Evolutionary conservation across 1,140 invertebrate genomes (phyloP), one percentile per base, ranked within the genome.

Genomic region (Drosophila erecta): DNA sequence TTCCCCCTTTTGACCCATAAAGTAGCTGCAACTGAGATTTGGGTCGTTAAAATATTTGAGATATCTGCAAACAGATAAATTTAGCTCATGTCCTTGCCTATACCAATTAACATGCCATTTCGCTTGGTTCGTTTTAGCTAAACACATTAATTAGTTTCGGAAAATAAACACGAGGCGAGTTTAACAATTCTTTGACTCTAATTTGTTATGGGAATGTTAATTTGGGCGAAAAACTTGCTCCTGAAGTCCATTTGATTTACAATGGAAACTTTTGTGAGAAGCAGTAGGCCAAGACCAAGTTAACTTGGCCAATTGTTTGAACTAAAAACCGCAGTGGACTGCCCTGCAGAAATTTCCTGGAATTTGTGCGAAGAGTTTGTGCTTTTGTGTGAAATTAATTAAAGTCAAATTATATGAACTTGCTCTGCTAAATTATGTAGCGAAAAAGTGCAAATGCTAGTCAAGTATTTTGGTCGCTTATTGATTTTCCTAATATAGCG

Each of bases 201-300:
- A 74, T 80, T 81, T 53, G 59, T 66, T 84, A 75, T 62, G 75
- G 27, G 60, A 75, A 79, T 76, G 70, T 79, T 83, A 75, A 84
- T 83, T 83, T 84, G 75, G 56, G 38, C 44, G 65, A 79, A 83
- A 49, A 65, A 84, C 71, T 79, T 79, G 33, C 47, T 58, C 65
- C 76, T 47, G 47, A 65, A 84, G 80, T 76, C 60, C 70, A 79
- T 81, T 83, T 84, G 64, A 79, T 84, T 71, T 84, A 83, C 80
- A 84, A 83, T 84, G 33, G 27, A 79, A 84, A 84, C 15, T 83
- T 83, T 70, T 43, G 35, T 35, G 47, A 47, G 46, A 30, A 20
- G 62, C 60, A 75, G 33, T 41, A 55, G 49, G 67, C 79, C 54
- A 77, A 72, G 60, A 55, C 60, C 59, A 65, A 75, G 58, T 70